These are phyloP conservation scores for Porites lutea DNA, from an alignment of 64 coral and sea anemone species.

Conservation along the genomic window DNA sequence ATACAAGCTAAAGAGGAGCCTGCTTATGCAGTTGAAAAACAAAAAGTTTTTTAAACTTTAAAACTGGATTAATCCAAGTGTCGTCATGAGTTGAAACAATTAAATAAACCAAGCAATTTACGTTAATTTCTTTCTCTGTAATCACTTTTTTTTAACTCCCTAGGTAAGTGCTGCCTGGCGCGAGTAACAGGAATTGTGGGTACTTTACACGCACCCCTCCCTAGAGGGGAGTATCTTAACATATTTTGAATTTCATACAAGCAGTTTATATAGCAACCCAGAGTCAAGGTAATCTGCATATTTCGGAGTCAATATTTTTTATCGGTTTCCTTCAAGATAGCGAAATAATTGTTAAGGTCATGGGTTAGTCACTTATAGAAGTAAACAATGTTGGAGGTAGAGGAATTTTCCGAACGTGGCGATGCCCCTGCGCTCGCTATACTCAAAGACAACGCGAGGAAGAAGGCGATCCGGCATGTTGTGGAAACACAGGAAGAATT, in stretches of 20 bases:
- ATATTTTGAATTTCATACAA: constrained; percentile 8
- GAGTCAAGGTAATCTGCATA: constrained; percentile 9
- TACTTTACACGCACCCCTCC: not conserved
- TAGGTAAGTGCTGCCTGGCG: no score
- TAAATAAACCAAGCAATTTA: no score
- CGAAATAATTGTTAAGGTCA: constrained; percentile 38
- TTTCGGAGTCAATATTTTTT: constrained; percentile 10
- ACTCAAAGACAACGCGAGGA: constrained; percentile 53
- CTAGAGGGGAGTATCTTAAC: not conserved
- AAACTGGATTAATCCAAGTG: no score
- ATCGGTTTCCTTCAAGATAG: not conserved
- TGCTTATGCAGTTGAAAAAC: no score
- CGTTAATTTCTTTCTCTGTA: no score
- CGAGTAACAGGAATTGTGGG: not conserved
- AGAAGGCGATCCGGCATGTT: constrained; percentile 52
- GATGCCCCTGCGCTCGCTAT: constrained; percentile 70
- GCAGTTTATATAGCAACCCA: constrained; percentile 47
- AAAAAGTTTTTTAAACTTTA: no score
- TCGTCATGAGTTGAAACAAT: no score
- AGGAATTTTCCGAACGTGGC: constrained; percentile 44
- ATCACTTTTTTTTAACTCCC: no score
- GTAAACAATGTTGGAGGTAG: constrained; percentile 22
- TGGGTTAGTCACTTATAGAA: constrained; percentile 50
- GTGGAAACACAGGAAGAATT: constrained; percentile 70
- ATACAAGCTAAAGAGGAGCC: no score